A percentile compares a stretch with the other conserved stretches of the same genome.
phyloP scores from a whole-genome alignment of 2,888 invertebrate genomes.

The Bellardia bayeri region DNA sequence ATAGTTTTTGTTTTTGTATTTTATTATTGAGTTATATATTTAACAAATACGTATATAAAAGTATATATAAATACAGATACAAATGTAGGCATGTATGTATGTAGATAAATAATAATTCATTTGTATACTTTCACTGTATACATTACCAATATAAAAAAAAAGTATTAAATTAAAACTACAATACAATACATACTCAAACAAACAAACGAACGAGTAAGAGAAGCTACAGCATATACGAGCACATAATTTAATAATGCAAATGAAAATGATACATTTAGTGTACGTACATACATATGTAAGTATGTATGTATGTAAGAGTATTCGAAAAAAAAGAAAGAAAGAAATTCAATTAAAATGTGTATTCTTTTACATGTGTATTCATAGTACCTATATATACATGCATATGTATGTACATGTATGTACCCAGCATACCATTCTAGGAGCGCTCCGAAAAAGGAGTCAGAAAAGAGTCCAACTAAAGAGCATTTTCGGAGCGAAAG shows the following conservation, averaged over 20 bases:
- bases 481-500: too few relatives aligned
- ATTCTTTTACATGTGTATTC: neutral
- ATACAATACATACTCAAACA: slow-evolving; percentile 5
- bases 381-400: neutral
- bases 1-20: slow-evolving; percentile 15
- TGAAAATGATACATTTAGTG: too few relatives aligned
- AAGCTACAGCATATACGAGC: neutral
- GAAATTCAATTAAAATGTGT: slow-evolving; percentile 16
- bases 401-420: neutral
- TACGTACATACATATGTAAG: too few relatives aligned
- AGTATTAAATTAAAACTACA: slow-evolving; percentile 45
- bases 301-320: neutral
- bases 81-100: slow-evolving; percentile 12
- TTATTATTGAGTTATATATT: slow-evolving; percentile 50
- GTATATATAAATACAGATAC: slow-evolving; percentile 15
- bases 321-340: neutral
- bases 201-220: neutral
- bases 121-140: neutral
- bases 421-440: too few relatives aligned
- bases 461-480: too few relatives aligned
- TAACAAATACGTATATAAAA: slow-evolving; percentile 54
- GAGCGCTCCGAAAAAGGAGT: too few relatives aligned
- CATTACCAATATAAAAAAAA: slow-evolving; percentile 34
- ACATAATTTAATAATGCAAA: slow-evolving; percentile 15
- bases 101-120: neutral